Percentiles rank a stretch among this genome's conserved stretches.
These are phyloP conservation scores for Hemistola chrysoprasaria DNA, from an alignment of 2,888 invertebrate genomes.

Conservation along the genomic window DNA sequence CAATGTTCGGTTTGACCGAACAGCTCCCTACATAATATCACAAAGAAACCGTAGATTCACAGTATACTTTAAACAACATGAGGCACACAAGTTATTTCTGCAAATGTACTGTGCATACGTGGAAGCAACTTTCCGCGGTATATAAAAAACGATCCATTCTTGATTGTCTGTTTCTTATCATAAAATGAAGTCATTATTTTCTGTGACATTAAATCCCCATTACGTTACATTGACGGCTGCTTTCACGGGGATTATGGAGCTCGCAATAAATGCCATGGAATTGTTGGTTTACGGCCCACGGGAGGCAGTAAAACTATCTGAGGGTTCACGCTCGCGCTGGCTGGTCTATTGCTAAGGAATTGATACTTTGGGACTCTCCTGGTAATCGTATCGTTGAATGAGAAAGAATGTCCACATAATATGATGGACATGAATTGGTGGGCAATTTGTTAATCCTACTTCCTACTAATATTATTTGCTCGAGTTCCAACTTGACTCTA, in stretches of 20 bases:
- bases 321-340: too few relatives aligned
- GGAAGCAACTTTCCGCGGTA: slow-evolving; percentile 20
- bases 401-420: too few relatives aligned
- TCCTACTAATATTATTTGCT: too few relatives aligned
- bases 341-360: slow-evolving; percentile 2
- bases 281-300: slow-evolving; percentile 8
- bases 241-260: slow-evolving; percentile 10
- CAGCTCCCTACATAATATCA: too few relatives aligned
- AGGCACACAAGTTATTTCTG: not conserved
- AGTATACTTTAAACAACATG: too few relatives aligned
- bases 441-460: too few relatives aligned
- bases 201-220: slow-evolving; percentile 33
- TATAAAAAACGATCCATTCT: slow-evolving; percentile 28
- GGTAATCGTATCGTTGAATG: too few relatives aligned
- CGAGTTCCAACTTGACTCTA: too few relatives aligned
- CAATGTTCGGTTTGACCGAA: too few relatives aligned
- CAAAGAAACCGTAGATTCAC: too few relatives aligned
- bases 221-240: slow-evolving; percentile 23
- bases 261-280: slow-evolving; percentile 6
- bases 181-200: slow-evolving; percentile 34
- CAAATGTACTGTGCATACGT: slow-evolving; percentile 4
- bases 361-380: too few relatives aligned
- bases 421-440: too few relatives aligned
- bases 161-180: slow-evolving; percentile 32
- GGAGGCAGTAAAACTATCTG: slow-evolving; percentile 1